A percentile compares a stretch with the other conserved stretches of the same genome.
phyloP scores from a whole-genome alignment of 1,140 invertebrate species.

The Chionoecetes opilio region DNA sequence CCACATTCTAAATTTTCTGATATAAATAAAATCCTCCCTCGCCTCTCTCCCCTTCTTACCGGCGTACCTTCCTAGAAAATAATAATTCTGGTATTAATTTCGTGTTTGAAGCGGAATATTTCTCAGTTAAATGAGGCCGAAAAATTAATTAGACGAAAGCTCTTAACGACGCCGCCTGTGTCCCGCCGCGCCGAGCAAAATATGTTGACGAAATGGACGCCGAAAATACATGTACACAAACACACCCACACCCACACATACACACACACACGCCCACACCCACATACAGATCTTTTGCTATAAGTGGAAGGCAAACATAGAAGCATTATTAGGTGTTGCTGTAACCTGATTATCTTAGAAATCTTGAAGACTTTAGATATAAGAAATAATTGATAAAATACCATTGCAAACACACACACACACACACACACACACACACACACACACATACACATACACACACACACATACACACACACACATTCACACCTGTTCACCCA shows the following conservation, averaged over 20 bases:
- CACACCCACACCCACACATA: background rate
- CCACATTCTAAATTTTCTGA: no score
- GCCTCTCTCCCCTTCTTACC: background rate
- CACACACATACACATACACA: constrained; percentile 1
- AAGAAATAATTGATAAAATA: no score
- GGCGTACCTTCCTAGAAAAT: background rate
- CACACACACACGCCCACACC: background rate
- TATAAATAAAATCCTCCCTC: background rate
- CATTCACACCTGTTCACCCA: background rate
- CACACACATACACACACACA: constrained; percentile 18
- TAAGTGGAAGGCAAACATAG: no score
- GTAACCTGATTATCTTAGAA: no score
- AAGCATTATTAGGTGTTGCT: no score
- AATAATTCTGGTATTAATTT: constrained; percentile 46
- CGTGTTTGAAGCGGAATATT: constrained; percentile 34
- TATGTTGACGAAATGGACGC: constrained; percentile 21
- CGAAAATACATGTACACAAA: background rate
- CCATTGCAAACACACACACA: background rate
- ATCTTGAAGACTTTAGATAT: no score
- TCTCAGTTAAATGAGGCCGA: constrained; percentile 44
- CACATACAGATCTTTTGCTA: background rate
- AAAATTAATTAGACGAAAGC: constrained; percentile 49
- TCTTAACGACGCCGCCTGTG: constrained; percentile 32
- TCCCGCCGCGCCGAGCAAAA: background rate
- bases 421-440: constrained; percentile 8